phyloP scores from a whole-genome alignment of 2,797 vertebrate species.

The Stomatorhinus walkeri region DNA sequence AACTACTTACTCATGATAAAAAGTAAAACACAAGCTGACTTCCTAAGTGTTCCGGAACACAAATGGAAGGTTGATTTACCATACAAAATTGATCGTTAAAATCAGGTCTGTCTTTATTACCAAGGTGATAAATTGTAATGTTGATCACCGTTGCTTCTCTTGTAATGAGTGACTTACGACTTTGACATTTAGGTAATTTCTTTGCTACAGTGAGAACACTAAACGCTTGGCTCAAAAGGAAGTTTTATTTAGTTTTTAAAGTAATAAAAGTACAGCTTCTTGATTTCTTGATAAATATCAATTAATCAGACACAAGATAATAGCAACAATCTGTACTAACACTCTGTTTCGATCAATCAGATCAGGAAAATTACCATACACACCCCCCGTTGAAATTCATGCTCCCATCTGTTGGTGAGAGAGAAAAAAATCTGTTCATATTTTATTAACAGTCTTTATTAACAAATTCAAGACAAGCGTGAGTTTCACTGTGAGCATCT shows the following conservation, averaged over 20 bases:
- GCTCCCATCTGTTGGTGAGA: not conserved
- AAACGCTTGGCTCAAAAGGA: not conserved
- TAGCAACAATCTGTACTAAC: not conserved
- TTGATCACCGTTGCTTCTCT: not conserved
- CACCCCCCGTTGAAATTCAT: not conserved
- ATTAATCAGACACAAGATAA: not conserved
- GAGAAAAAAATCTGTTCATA: not conserved
- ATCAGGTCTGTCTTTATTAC: not conserved
- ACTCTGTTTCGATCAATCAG: constrained; percentile 17
- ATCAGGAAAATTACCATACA: not conserved
- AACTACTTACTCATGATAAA: constrained; percentile 58
- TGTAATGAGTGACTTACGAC: not conserved
- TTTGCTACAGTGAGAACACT: not conserved
- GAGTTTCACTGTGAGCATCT: not conserved
- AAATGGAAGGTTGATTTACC: constrained; percentile 34
- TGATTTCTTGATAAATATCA: not conserved
- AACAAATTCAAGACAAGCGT: not conserved
- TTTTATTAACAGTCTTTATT: not conserved
- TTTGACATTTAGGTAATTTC: not conserved
- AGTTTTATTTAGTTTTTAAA: constrained; percentile 1
- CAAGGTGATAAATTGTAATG: not conserved
- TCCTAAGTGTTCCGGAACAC: constrained; percentile 50
- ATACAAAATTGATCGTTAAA: not conserved
- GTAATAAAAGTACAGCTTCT: not conserved
- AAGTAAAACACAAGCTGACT: constrained; percentile 58